Conservation (phyloP, 2,888 invertebrate genomes). For the Andrena bucephala region DNA sequence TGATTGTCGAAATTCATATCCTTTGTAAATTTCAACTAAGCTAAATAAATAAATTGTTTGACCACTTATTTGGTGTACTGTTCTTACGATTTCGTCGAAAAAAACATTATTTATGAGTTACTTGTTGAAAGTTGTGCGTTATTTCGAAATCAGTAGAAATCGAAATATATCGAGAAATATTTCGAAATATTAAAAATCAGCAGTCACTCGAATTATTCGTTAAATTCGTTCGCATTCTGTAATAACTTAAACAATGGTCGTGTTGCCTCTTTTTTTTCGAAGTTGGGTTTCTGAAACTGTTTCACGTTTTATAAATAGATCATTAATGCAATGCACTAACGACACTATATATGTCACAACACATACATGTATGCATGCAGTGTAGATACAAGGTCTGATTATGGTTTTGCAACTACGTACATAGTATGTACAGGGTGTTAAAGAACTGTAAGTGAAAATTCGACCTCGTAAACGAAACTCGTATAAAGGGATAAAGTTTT, state of each 20-base stretch:
- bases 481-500: not conserved
- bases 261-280: conserved; percentile 26
- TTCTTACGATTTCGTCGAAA: conserved; percentile 3
- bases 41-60: not conserved
- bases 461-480: not conserved
- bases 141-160: not conserved
- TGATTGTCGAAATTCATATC: too few relatives aligned
- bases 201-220: not conserved
- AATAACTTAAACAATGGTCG: conserved; percentile 16
- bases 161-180: not conserved
- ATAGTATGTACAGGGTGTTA: not conserved
- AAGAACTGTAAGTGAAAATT: not conserved
- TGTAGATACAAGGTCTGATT: not conserved
- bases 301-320: conserved; percentile 53
- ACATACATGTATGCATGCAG: not conserved
- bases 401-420: conserved; percentile 14
- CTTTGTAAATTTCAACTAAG: not conserved
- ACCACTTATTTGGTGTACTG: not conserved
- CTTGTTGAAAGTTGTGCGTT: not conserved
- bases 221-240: not conserved
- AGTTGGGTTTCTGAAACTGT: conserved; percentile 30
- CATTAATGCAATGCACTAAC: conserved; percentile 42
- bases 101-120: not conserved
- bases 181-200: not conserved
- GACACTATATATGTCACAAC: not conserved